phyloP scores from a whole-genome alignment of 2,113 vertebrate genomes.

The Archilochus colubris region DNA sequence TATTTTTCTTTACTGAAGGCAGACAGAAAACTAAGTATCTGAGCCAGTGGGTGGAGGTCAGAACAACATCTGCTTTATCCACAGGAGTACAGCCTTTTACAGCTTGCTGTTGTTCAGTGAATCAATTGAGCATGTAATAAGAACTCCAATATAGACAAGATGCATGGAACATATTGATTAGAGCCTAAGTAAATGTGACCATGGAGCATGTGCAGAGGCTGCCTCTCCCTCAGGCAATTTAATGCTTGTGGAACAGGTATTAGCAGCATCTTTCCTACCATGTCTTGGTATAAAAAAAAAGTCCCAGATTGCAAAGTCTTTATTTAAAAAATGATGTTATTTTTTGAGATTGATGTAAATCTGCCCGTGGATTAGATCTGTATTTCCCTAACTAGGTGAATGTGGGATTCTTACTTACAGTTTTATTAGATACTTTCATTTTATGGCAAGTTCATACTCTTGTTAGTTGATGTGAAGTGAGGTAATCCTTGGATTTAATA shows the following conservation, averaged over 20 bases:
- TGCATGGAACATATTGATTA: conserved; percentile 49
- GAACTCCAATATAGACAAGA: conserved; percentile 16
- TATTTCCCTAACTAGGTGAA: neutral
- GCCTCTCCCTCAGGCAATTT: neutral
- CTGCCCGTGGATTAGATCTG: neutral
- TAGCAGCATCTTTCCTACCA: neutral
- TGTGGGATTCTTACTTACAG: neutral
- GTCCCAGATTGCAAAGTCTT: neutral
- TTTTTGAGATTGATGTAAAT: neutral
- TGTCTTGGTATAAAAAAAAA: neutral
- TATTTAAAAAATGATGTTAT: neutral
- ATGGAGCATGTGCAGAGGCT: neutral
- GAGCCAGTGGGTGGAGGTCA: conserved; percentile 47
- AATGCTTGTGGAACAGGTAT: neutral
- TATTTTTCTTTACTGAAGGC: neutral
- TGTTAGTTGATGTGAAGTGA: neutral
- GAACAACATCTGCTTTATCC: conserved; percentile 45
- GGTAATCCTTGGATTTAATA: neutral
- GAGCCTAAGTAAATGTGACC: neutral
- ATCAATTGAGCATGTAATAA: conserved; percentile 54
- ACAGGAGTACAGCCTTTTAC: neutral
- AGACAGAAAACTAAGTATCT: neutral
- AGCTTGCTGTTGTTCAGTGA: conserved; percentile 17
- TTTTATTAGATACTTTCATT: neutral
- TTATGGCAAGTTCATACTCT: neutral